Conservation (phyloP, 2,888 invertebrate species). For the Phortica okadai region DNA sequence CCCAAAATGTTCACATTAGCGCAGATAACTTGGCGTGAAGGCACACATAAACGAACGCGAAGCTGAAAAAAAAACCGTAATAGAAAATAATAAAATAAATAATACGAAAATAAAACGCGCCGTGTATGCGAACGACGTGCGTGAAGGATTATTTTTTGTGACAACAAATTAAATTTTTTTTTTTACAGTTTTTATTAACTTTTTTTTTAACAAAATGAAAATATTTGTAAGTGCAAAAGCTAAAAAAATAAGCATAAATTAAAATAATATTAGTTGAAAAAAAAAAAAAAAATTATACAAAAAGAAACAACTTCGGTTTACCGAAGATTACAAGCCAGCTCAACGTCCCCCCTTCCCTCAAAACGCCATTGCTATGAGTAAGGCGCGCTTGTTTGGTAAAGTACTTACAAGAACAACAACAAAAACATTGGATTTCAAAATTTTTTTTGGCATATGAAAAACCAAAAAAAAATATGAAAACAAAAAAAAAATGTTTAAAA, state of each 20-base stretch:
- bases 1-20: slow-evolving; percentile 59
- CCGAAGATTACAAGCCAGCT: background rate
- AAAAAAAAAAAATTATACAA: slow-evolving; percentile 16
- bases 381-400: too few species aligned
- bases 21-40: slow-evolving; percentile 52
- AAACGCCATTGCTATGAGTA: too few species aligned
- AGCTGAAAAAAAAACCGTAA: slow-evolving; percentile 29
- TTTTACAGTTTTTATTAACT: slow-evolving; percentile 32
- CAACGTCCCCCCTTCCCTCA: background rate
- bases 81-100: background rate
- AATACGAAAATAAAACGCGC: background rate
- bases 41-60: slow-evolving; percentile 49
- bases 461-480: too few species aligned
- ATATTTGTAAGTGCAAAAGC: slow-evolving; percentile 54
- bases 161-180: slow-evolving; percentile 22
- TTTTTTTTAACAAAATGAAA: slow-evolving; percentile 34
- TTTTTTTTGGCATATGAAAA: too few species aligned
- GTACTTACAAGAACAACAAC: too few species aligned
- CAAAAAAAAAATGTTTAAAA: too few species aligned
- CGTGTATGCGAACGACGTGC: background rate
- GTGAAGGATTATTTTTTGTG: slow-evolving; percentile 27
- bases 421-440: too few species aligned
- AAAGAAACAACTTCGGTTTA: background rate
- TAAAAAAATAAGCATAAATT: slow-evolving; percentile 23
- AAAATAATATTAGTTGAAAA: slow-evolving; percentile 23